Base-by-base conservation (phyloP, 1,140 invertebrate genomes). In the Temnothorax nylanderi region DNA sequence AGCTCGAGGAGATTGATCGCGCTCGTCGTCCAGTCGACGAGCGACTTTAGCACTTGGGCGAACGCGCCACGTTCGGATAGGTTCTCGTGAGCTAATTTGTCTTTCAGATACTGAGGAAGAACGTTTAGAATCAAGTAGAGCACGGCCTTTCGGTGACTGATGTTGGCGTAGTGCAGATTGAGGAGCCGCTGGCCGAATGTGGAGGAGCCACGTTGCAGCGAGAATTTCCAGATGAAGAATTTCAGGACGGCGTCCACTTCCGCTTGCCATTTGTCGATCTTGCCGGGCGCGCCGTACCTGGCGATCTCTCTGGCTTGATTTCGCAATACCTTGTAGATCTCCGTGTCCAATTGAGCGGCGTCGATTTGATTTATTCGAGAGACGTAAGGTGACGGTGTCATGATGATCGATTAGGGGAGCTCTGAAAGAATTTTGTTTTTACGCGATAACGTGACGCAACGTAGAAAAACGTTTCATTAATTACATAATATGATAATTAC, bases 311-410 rank as follows among this genome's bases (percentile, higher is more conserved):
- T 93, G 0, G 88, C 81, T 82, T 94, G 93, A 37, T 78, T 85
- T 4, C 88, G 89, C 13, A 95, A 87, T 16, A 95, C 93, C 10
- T 94, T 93, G 62, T 93, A 94, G 18, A 95, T 95, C 44, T 95
- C 95, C 2, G 91, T 69, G 78, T 95, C 95, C 6, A 95, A 76
- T n/a, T 94, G 93, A 6, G 90, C 88, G 5, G 95, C 95, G 74
- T 95, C 95, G 7, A 95, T 84, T 58, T 95, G 95, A 85, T 95
- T 95, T 49, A 95, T 92, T 58, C 95, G 91, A 3, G 95, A 95
- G 10, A 95, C 94, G 74, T 95, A 95, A 0, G 88, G 49, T 0
- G 87, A 87, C 26, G 90, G 21, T 5, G 92, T 75, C 93, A 94
- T 94, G 10, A 64, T 76, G 56, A 41, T 32, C 18, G 34, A 56